Percentiles rank a stretch among this genome's conserved stretches.
Evolutionary conservation across 2,797 vertebrate genomes (phyloP).

Genomic region (Chrysocyon brachyurus): DNA sequence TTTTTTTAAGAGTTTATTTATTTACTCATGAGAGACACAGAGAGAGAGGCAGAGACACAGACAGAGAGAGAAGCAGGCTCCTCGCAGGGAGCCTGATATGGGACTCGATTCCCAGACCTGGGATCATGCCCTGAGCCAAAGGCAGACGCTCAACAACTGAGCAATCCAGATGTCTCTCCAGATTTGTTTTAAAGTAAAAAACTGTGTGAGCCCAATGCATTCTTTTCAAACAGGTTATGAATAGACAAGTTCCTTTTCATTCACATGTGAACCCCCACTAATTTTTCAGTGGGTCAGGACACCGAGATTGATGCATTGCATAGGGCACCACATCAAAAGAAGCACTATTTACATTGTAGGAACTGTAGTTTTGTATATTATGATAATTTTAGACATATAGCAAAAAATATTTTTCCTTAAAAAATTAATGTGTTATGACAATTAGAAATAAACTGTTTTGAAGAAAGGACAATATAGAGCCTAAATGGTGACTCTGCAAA

Average conservation of each 20-base stretch:
- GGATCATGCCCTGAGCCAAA: too few relatives aligned
- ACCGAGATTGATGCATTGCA: background rate
- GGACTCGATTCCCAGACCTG: too few relatives aligned
- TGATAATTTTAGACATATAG: background rate
- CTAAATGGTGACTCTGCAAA: background rate
- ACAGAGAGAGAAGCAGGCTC: too few relatives aligned
- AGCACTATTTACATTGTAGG: background rate
- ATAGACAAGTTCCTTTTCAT: background rate
- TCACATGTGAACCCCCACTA: background rate
- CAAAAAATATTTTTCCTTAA: constrained; percentile 1
- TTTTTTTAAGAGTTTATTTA: too few relatives aligned
- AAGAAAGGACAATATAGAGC: background rate
- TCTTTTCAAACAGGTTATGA: background rate
- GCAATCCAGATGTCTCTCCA: background rate
- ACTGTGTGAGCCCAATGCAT: background rate
- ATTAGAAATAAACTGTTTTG: background rate
- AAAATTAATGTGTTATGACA: background rate
- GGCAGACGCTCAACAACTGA: too few relatives aligned
- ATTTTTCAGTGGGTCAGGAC: background rate
- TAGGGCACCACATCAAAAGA: background rate
- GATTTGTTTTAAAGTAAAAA: constrained; percentile 31
- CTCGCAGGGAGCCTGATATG: too few relatives aligned
- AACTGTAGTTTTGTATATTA: background rate
- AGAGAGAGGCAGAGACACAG: too few relatives aligned
- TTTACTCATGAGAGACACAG: too few relatives aligned